A percentile compares a stretch with the other conserved stretches of the same genome.
Evolutionary conservation across 2,888 invertebrate species (phyloP).

Genomic region (Amblyjoppa fuscipennis): DNA sequence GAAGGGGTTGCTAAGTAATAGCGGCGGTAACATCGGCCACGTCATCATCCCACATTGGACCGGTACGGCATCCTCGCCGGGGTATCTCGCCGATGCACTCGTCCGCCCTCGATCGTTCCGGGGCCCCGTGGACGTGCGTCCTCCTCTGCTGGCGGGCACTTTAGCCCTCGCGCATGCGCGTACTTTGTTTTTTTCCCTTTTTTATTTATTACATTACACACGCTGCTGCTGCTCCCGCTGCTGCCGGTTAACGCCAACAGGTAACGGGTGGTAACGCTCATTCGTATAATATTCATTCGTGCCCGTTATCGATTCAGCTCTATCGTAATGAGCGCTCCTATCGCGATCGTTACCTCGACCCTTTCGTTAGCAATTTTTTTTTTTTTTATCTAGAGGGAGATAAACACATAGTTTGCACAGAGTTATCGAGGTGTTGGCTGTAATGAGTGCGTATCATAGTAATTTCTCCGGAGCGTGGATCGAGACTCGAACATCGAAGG

Average conservation of each 20-base stretch:
- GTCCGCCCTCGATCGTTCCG: slow-evolving; percentile 53
- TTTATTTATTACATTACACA: slow-evolving; percentile 37
- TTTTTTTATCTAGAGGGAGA: too few species aligned
- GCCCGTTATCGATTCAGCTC: slow-evolving; percentile 9
- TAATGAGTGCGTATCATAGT: slow-evolving; percentile 61
- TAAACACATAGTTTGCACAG: not conserved
- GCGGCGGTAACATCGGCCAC: slow-evolving; percentile 74
- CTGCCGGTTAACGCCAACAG: slow-evolving; percentile 16
- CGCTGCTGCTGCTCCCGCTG: not conserved
- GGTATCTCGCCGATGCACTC: slow-evolving; percentile 34
- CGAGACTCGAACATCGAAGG: not conserved
- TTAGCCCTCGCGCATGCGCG: slow-evolving; percentile 69
- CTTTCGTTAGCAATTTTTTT: slow-evolving; percentile 12
- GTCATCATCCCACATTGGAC: slow-evolving; percentile 72
- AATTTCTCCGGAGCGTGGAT: not conserved
- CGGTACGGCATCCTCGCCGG: slow-evolving; percentile 17
- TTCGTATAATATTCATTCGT: slow-evolving; percentile 14
- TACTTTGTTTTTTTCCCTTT: not conserved
- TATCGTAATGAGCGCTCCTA: slow-evolving; percentile 9
- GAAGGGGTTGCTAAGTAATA: slow-evolving; percentile 74
- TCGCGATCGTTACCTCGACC: slow-evolving; percentile 25
- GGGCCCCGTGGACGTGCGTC: slow-evolving; percentile 12
- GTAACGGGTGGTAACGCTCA: slow-evolving; percentile 22
- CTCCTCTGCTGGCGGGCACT: slow-evolving; percentile 55
- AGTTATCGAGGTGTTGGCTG: slow-evolving; percentile 54